Evolutionary conservation across 2,113 vertebrate species (phyloP), one percentile per base, ranked within the genome.

Genomic region (Pelmatolapia mariae): DNA sequence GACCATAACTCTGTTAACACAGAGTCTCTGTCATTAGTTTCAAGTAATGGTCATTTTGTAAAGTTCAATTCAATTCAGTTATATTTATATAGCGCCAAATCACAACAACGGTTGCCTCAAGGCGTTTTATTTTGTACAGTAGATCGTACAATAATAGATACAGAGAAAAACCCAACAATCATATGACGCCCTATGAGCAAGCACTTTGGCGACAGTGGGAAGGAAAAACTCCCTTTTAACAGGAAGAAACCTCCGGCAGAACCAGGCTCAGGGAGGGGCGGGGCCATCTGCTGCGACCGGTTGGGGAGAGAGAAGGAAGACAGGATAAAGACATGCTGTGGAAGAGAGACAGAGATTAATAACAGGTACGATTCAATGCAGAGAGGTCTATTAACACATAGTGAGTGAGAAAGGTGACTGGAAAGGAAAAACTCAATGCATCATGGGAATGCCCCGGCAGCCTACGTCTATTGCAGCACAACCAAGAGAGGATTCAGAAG

Each of bases 11-110:
- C 66, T 9, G 66, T 71, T 3, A 24, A 26, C 40, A 26, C 38
- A 0, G 3, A 45, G 22, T 45, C 40, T 45, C 8, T 0, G 68
- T 29, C 40, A 47, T 0, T 29, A 73, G 5, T 26, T 76, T 76
- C 24, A 76, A 18, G 9, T 47, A 71, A 43, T 2, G 13, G 38
- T 26, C n/a, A 73, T 47, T 73, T 63, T 0, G 18, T 36, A 36
- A 63, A 63, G 10, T 36, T 52, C 13, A 43, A 54, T 54, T 54
- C 1, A 54, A 54, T 54, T 54, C 53, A 54, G 10, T 12, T 54
- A 12, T 53, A 53, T 11, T 53, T 53, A 53, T 53, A 53, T 22
- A 0, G 19, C 1, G 2, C 52, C 19, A 53, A 53, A 53, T 53
- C 19, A 53, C 52, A 53, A 53, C 52, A 53, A 53, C 9, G 10